Evolutionary conservation across 2,113 vertebrate species (phyloP).

Genomic region (Pterocles orientalis): DNA sequence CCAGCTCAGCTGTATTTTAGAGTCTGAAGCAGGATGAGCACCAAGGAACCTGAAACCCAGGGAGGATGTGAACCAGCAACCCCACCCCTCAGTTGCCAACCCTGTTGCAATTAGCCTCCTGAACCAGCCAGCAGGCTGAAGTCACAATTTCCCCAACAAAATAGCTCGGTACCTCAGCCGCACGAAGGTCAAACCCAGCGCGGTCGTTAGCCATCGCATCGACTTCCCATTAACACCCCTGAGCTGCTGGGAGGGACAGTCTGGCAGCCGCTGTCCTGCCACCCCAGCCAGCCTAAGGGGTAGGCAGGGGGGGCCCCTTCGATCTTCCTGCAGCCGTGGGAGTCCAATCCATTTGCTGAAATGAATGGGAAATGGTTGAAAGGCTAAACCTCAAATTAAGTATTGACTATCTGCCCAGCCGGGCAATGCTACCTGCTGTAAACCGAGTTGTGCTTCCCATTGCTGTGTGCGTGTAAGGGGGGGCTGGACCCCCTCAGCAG

Average conservation of each 20-base stretch:
- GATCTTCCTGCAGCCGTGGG: background rate
- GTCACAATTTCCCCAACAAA: background rate
- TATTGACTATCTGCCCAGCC: conserved; percentile 39
- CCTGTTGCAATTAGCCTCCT: background rate
- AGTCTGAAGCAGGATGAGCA: background rate
- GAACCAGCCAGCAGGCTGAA: background rate
- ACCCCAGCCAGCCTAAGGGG: background rate
- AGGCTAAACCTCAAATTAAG: conserved; percentile 57
- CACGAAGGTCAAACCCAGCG: background rate
- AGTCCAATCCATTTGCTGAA: conserved; percentile 12
- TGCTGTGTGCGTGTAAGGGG: accelerated
- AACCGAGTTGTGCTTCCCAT: background rate
- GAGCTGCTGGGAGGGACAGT: background rate
- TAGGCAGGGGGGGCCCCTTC: background rate
- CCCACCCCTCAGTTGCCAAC: background rate
- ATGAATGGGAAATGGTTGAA: conserved; percentile 35
- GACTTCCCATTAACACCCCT: background rate
- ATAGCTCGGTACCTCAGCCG: background rate
- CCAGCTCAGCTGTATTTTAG: background rate
- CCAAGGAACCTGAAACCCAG: background rate
- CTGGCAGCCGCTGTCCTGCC: background rate
- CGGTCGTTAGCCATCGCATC: background rate
- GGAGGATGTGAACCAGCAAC: background rate
- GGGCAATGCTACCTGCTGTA: background rate
- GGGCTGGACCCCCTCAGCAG: background rate